These are phyloP conservation scores for Hydrozoanthus tunicans DNA, from an alignment of 64 coral and sea anemone genomes.

Conservation along the genomic window DNA sequence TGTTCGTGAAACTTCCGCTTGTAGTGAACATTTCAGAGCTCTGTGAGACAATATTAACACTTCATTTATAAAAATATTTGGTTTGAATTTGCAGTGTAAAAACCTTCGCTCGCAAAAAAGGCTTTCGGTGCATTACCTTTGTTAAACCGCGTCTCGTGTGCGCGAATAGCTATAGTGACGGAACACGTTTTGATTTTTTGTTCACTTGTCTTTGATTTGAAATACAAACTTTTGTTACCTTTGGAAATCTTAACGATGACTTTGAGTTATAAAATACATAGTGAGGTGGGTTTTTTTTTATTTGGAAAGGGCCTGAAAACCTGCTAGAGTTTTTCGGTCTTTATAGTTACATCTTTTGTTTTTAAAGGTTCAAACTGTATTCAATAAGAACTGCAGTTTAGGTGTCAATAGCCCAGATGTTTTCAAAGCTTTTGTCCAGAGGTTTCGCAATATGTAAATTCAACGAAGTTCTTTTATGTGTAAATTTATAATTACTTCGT, in stretches of 20 bases:
- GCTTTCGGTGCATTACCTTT: too few species aligned
- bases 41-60: too few species aligned
- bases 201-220: background rate
- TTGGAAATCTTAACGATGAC: background rate
- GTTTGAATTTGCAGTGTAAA: too few species aligned
- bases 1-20: background rate
- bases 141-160: too few species aligned
- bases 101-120: too few species aligned
- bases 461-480: too few species aligned
- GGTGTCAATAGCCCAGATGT: constrained; percentile 9
- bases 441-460: too few species aligned
- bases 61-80: too few species aligned
- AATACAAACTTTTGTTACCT: background rate
- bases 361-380: background rate
- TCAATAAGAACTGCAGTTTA: background rate
- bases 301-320: background rate
- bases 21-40: background rate
- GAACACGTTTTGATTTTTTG: background rate
- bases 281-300: background rate
- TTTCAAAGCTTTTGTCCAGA: background rate
- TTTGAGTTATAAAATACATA: background rate
- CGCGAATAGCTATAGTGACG: background rate
- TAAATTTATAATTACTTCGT: too few species aligned
- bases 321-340: background rate
- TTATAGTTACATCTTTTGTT: constrained; percentile 4